Conservation (phyloP, 2,797 vertebrate species). For the Sparidentex hasta region DNA sequence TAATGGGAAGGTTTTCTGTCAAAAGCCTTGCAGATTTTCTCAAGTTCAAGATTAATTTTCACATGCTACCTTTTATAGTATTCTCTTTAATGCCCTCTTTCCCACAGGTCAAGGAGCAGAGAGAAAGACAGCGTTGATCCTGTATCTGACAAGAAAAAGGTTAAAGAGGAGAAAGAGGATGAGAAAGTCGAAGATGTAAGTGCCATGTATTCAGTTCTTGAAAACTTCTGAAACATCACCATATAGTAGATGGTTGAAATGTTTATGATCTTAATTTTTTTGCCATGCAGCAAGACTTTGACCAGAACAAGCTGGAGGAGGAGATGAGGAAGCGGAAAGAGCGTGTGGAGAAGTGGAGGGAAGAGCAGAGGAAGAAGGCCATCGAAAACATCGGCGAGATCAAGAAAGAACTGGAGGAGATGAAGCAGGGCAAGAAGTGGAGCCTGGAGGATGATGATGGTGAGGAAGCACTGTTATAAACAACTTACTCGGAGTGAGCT, state of each 20-base stretch:
- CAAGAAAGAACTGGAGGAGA: slow-evolving; percentile 97
- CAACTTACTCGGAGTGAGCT: neutral
- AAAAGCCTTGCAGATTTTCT: neutral
- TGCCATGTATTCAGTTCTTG: neutral
- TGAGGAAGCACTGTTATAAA: slow-evolving; percentile 67
- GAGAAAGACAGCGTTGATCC: slow-evolving; percentile 92
- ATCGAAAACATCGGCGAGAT: slow-evolving; percentile 98
- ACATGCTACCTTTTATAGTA: neutral
- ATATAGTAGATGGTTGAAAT: neutral
- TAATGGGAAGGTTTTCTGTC: neutral
- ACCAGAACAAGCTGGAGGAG: slow-evolving; percentile 98
- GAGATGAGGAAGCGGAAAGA: slow-evolving; percentile 99
- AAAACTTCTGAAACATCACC: accelerated
- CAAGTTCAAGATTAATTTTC: neutral
- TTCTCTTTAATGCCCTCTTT: slow-evolving; percentile 16
- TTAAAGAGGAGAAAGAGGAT: slow-evolving; percentile 97
- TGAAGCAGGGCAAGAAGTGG: slow-evolving; percentile 99
- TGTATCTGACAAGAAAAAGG: slow-evolving; percentile 94
- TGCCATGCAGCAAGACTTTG: slow-evolving; percentile 91
- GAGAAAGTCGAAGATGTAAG: slow-evolving; percentile 95
- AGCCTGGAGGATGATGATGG: slow-evolving; percentile 98
- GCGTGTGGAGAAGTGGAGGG: slow-evolving; percentile 98
- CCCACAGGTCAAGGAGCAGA: slow-evolving; percentile 89
- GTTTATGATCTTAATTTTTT: neutral
- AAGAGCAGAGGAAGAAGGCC: slow-evolving; percentile 98